Base-by-base conservation (phyloP, 2,797 vertebrate genomes). In the Steatocranus sp. region DNA sequence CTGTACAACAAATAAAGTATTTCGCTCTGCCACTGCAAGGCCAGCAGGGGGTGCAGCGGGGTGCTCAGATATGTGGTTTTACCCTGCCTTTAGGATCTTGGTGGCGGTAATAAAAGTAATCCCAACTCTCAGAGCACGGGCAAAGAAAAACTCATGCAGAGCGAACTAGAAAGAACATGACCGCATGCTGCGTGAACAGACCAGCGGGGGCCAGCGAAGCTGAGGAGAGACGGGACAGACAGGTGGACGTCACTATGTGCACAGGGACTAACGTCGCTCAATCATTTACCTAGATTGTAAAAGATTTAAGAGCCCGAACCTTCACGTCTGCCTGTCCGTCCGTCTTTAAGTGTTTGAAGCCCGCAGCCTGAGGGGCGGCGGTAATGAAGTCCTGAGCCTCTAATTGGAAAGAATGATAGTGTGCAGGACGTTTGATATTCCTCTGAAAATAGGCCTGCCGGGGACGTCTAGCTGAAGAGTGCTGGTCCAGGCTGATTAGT, bases 341-440 rank as follows among this genome's bases (percentile, higher is more conserved):
- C 20, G 14, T 25, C 46, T 78, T 38, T 11, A 2, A 32, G 80
- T 41, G 83, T 84, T 73, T 78, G 73, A 84, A 83, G 83, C 53
- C 70, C 7, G 79, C 53, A 81, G 87, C 80, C 76, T 30, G 78
- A 38, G 17, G 82, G 78, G 48, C 8, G 8, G 77, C 80, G 51
- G 81, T 83, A 85, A 86, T 86, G 88, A 89, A 89, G 89, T 91
- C 86, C 82, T 78, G 82, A 88, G 79, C 75, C 83, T 86, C 82
- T 92, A 88, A 90, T 88, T 90, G 86, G 89, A 77, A 85, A 79
- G 87, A 88, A 86, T 86, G 87, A 91, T 79, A 77, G 83, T 1
- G 76, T 82, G 80, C 58, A 83, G 83, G 87, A 88, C 61, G 68
- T 87, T 91, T 88, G 86, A 89, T 91, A 86, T 86, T 86, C 80